A percentile compares a stretch with the other conserved stretches of the same genome.
Evolutionary conservation across 2,113 vertebrate species (phyloP).

Genomic region (Syrmaticus mikado): DNA sequence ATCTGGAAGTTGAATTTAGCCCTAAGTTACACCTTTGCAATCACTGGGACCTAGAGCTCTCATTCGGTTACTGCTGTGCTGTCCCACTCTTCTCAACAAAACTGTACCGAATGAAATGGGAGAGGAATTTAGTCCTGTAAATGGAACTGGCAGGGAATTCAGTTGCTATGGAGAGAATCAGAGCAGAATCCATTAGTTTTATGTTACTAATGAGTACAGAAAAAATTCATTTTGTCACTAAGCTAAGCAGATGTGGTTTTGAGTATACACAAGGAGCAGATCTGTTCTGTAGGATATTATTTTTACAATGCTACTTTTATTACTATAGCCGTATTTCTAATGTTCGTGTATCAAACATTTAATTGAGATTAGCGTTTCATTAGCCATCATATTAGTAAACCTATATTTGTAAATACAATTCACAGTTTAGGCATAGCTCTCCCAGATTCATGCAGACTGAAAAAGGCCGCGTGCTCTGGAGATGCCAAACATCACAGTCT

Average conservation of each 20-base stretch:
- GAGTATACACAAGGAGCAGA: neutral
- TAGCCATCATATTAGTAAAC: neutral
- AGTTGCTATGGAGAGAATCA: conserved; percentile 64
- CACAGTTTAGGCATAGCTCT: neutral
- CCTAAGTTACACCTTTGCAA: conserved; percentile 18
- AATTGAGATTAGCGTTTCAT: neutral
- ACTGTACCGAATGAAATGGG: neutral
- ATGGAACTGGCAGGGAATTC: conserved; percentile 41
- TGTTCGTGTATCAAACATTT: neutral
- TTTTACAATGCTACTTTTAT: neutral
- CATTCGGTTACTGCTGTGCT: neutral
- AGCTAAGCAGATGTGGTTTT: conserved; percentile 32
- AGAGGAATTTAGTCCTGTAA: conserved; percentile 15
- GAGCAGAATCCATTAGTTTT: conserved; percentile 52
- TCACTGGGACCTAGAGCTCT: neutral
- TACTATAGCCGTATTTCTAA: conserved; percentile 20
- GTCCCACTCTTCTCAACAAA: neutral
- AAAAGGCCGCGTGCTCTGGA: neutral
- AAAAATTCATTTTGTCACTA: conserved; percentile 21
- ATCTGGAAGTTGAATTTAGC: conserved; percentile 23
- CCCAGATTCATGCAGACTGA: neutral
- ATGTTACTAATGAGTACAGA: conserved; percentile 48
- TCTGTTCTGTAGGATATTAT: neutral
- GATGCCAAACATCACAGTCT: neutral
- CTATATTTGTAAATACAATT: neutral